phyloP scores from a whole-genome alignment of 2,113 vertebrate species.

The Forbesichthys papilliferus region DNA sequence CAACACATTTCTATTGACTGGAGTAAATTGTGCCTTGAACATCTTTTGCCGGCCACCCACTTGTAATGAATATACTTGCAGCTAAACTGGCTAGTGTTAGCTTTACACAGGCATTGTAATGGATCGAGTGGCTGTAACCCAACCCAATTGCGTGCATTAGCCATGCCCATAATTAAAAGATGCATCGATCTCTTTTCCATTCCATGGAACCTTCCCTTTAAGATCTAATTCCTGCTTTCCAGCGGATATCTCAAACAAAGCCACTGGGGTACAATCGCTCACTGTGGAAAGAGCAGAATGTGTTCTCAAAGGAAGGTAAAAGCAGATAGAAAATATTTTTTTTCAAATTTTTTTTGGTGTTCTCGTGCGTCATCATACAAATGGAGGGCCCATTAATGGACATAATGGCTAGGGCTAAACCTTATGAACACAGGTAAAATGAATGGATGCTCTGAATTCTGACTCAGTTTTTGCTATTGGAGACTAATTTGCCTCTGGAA shows the following conservation, averaged over 20 bases:
- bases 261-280: slow-evolving; percentile 68
- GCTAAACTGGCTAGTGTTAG: slow-evolving; percentile 23
- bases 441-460: slow-evolving; percentile 14
- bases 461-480: slow-evolving; percentile 27
- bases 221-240: slow-evolving; percentile 70
- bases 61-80: slow-evolving; percentile 40
- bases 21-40: slow-evolving; percentile 10
- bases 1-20: neutral
- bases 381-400: slow-evolving; percentile 69
- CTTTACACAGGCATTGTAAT: slow-evolving; percentile 44
- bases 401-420: slow-evolving; percentile 50
- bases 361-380: slow-evolving; percentile 49
- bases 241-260: slow-evolving; percentile 70
- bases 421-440: slow-evolving; percentile 56
- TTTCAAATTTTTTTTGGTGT: slow-evolving; percentile 14
- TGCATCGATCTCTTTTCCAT: slow-evolving; percentile 64
- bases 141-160: slow-evolving; percentile 58
- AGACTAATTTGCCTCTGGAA: slow-evolving; percentile 19
- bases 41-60: slow-evolving; percentile 23
- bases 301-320: slow-evolving; percentile 59
- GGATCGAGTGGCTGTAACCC: slow-evolving; percentile 42
- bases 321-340: slow-evolving; percentile 38
- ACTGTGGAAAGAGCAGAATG: slow-evolving; percentile 56
- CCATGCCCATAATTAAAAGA: slow-evolving; percentile 74
- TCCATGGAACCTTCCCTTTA: slow-evolving; percentile 38